These are phyloP conservation scores for Nymphalis io DNA, from an alignment of 1,140 invertebrate genomes.

Conservation along the genomic window DNA sequence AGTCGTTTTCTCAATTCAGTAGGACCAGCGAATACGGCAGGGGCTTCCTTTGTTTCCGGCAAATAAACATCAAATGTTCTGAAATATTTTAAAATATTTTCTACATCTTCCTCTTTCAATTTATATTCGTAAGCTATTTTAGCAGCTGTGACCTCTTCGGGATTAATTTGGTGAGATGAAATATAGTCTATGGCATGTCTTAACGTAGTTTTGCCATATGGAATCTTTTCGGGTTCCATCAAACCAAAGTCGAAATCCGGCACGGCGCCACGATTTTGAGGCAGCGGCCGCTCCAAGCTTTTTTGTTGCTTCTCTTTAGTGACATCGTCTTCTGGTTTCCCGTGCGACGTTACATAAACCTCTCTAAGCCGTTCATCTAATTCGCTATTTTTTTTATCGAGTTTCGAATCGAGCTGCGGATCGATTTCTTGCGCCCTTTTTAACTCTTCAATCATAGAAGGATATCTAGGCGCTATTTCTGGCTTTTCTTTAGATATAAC, in stretches of 20 bases:
- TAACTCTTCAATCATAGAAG: slow-evolving; percentile 82
- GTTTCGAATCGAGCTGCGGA: slow-evolving; percentile 82
- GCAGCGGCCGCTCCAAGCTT: slow-evolving; percentile 51
- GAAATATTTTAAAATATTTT: slow-evolving; percentile 68
- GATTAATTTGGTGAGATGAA: slow-evolving; percentile 82
- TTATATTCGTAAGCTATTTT: slow-evolving; percentile 86
- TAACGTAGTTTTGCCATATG: slow-evolving; percentile 80
- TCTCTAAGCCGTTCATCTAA: slow-evolving; percentile 84
- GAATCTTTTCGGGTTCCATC: slow-evolving; percentile 79
- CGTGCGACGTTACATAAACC: slow-evolving; percentile 85
- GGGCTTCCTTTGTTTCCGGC: slow-evolving; percentile 57
- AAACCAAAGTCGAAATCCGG: slow-evolving; percentile 80
- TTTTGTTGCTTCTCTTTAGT: slow-evolving; percentile 49
- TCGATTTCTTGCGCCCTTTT: slow-evolving; percentile 82
- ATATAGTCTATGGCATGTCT: slow-evolving; percentile 83
- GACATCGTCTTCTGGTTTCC: slow-evolving; percentile 66
- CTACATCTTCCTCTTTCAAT: slow-evolving; percentile 82
- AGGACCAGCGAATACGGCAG: slow-evolving; percentile 67
- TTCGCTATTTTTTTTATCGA: slow-evolving; percentile 81
- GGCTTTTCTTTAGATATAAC: slow-evolving; percentile 86
- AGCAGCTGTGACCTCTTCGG: slow-evolving; percentile 78
- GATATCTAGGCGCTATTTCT: slow-evolving; percentile 83
- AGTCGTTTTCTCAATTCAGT: slow-evolving; percentile 52
- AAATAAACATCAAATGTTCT: slow-evolving; percentile 71
- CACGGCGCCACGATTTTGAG: slow-evolving; percentile 50